phyloP scores from a whole-genome alignment of 2,797 vertebrate species.

The Lateolabrax maculatus region DNA sequence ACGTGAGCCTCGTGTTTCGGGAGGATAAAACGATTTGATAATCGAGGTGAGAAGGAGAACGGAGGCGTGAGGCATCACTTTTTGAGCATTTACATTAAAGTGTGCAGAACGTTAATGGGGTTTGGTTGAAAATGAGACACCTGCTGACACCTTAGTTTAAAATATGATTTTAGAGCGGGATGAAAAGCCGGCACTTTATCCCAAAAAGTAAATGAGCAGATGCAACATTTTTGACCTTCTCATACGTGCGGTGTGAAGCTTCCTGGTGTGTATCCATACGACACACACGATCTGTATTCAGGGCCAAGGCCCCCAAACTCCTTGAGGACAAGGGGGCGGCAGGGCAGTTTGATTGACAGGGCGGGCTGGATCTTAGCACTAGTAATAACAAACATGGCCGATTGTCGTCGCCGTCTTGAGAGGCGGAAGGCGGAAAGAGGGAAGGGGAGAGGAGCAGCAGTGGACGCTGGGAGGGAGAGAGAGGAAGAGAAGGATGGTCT shows the following conservation, averaged over 20 bases:
- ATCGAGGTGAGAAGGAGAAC: slow-evolving; percentile 37
- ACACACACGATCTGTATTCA: slow-evolving; percentile 27
- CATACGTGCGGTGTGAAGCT: neutral
- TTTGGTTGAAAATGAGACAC: slow-evolving; percentile 3
- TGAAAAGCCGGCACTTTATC: neutral
- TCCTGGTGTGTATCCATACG: neutral
- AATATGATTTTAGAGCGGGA: neutral
- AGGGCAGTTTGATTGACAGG: slow-evolving; percentile 45
- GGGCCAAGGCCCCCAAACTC: slow-evolving; percentile 7
- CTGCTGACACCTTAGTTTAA: slow-evolving; percentile 3
- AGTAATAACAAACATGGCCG: slow-evolving; percentile 60
- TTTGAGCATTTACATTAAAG: slow-evolving; percentile 29
- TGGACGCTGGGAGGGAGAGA: slow-evolving; percentile 19
- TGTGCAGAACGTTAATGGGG: neutral
- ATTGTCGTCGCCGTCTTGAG: slow-evolving; percentile 45
- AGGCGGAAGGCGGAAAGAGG: slow-evolving; percentile 29
- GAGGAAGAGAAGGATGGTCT: slow-evolving; percentile 59
- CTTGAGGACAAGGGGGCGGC: slow-evolving; percentile 5
- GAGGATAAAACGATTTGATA: slow-evolving; percentile 50
- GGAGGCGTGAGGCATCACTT: slow-evolving; percentile 23
- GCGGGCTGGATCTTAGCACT: slow-evolving; percentile 41
- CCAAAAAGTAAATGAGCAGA: neutral
- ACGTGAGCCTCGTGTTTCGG: slow-evolving; percentile 39
- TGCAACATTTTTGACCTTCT: neutral
- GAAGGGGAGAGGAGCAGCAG: slow-evolving; percentile 3